Conservation (phyloP, 2,113 vertebrate genomes). For the Pseudonaja textilis region DNA sequence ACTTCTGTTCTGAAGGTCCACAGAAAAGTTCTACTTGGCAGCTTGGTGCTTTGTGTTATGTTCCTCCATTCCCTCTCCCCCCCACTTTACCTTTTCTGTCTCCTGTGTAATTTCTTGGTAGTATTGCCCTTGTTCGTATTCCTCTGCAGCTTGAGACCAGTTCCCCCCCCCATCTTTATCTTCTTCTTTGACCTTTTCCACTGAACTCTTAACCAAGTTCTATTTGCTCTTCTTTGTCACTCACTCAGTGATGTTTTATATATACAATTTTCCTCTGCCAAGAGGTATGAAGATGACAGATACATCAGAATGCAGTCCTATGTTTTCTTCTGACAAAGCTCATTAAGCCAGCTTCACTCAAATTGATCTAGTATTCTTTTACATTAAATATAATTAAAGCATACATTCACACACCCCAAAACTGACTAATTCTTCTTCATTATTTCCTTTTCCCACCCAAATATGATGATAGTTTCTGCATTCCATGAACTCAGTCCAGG, state of each 20-base stretch:
- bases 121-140: neutral
- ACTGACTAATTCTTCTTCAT: constrained; percentile 10
- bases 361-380: neutral
- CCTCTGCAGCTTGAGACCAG: neutral
- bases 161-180: neutral
- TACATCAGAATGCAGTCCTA: neutral
- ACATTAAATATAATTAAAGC: neutral
- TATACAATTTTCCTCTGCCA: neutral
- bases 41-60: neutral
- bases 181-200: neutral
- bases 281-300: neutral
- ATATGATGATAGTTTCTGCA: constrained; percentile 13
- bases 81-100: neutral
- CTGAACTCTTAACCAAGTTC: neutral
- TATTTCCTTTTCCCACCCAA: neutral
- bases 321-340: neutral
- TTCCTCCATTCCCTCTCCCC: neutral
- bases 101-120: neutral
- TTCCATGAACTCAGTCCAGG: constrained; percentile 9
- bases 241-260: neutral
- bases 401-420: neutral
- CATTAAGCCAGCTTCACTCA: neutral
- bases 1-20: neutral
- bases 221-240: neutral
- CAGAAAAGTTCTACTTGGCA: neutral